Base-by-base conservation (phyloP, 1,140 invertebrate genomes). In the Antheraea mylitta region DNA sequence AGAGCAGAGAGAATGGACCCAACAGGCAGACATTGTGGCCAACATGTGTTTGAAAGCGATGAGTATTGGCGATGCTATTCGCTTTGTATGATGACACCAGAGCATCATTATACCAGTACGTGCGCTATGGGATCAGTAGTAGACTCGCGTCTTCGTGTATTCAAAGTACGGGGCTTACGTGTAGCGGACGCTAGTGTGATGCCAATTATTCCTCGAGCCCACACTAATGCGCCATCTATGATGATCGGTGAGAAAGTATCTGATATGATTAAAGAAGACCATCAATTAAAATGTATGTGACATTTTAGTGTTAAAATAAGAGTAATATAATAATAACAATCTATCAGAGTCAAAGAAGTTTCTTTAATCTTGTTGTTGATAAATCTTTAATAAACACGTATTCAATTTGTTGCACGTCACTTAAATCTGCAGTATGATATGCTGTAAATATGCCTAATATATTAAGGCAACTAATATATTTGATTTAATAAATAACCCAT, bases 121-220 rank as follows among this genome's bases (percentile, higher is more conserved):
- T 38, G 63, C 18, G 6, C 62, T 37, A 37, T 64, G 62, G 62
- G 62, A 11, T 64, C 62, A 16, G 62, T 64, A 22, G 62, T 64
- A 37, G 62, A 64, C n/a, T n/a, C 19, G 22, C 19, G 62, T 13
- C 22, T 64, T 10, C 22, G 37, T 18, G 62, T 64, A 7, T 30
- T 37, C 13, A 36, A 36, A 37, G 30, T 64, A 37, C 9, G 36
- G 19, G 36, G 37, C n/a, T 37, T 64, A n/a, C 22, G 62, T 11
- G 62, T 64, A 37, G 62, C 36, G 7, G 62, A 64, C 36, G 62
- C 62, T 9, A 64, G 62, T n/a, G 22, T 64, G n/a, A 64, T 64
- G 36, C 62, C 62, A 8, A 64, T 38, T 4, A 11, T 64, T 36
- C 62, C 62, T 9, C 19, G 62, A n/a, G 19, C 30, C 3, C n/a